phyloP scores from a whole-genome alignment of 2,113 vertebrate genomes.

The Coturnix japonica region DNA sequence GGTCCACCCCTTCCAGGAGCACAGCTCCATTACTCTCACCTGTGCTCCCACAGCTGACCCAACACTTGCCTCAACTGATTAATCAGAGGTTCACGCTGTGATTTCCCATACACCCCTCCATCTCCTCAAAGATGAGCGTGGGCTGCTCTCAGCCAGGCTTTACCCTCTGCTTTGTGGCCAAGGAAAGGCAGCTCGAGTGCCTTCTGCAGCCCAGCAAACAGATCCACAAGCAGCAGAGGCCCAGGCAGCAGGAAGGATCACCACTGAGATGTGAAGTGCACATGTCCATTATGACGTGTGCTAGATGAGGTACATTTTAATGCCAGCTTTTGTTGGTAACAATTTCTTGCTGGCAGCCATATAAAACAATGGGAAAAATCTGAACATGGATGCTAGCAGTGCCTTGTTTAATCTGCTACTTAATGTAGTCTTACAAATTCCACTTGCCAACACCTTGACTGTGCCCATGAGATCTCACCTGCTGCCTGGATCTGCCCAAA shows the following conservation, averaged over 20 bases:
- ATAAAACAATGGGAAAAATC: background rate
- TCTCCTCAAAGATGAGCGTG: background rate
- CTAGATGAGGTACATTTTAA: background rate
- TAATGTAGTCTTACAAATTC: background rate
- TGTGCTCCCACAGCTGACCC: no score
- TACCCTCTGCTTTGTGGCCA: background rate
- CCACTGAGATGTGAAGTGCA: background rate
- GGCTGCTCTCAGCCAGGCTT: background rate
- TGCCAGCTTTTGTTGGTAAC: background rate
- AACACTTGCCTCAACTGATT: no score
- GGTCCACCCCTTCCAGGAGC: no score
- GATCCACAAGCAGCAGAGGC: background rate
- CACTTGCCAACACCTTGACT: background rate
- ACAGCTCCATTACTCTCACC: no score
- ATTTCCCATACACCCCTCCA: no score
- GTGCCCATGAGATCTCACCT: background rate
- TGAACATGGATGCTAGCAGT: background rate
- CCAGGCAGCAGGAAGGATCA: background rate
- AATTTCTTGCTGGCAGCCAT: background rate
- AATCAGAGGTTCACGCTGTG: no score
- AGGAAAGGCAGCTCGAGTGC: background rate
- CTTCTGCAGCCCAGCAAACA: background rate
- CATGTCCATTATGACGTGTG: background rate
- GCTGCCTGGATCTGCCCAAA: background rate
- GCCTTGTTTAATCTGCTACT: background rate